phyloP scores from a whole-genome alignment of 2,797 vertebrate species.

The Mormyrops boulengeri region DNA sequence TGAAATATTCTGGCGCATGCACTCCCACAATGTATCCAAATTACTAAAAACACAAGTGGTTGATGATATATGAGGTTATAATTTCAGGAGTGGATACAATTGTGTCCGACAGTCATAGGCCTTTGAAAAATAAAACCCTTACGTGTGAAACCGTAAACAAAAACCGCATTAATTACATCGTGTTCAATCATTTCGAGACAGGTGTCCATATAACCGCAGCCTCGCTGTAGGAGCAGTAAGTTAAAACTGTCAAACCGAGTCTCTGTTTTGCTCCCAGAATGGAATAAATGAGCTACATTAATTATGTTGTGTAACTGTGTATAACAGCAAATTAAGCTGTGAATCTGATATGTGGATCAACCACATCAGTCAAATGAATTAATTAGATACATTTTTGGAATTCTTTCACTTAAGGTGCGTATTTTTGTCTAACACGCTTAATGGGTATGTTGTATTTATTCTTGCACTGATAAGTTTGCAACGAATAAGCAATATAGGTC shows the following conservation, averaged over 20 bases:
- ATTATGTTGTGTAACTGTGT: not conserved
- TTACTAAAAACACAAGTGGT: not conserved
- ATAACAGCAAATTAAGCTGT: not conserved
- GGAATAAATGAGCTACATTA: not conserved
- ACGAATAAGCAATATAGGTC: not conserved
- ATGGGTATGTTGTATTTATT: not conserved
- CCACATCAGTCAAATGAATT: not conserved
- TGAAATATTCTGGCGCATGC: not conserved
- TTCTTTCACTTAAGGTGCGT: not conserved
- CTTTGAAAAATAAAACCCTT: not conserved
- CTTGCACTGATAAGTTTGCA: not conserved
- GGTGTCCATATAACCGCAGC: not conserved
- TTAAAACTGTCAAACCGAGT: not conserved
- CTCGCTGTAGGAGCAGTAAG: not conserved
- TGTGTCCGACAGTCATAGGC: not conserved
- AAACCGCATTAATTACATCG: not conserved
- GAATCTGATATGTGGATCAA: not conserved
- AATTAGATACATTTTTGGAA: not conserved
- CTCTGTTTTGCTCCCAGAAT: not conserved
- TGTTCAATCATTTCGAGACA: not conserved
- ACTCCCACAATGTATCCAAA: not conserved
- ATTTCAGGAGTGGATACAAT: not conserved
- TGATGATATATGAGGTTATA: not conserved
- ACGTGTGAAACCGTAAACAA: not conserved
- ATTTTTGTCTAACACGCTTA: not conserved